Conservation (phyloP, 92 coral and sea anemone genomes). For the Palythoa grandiflora region DNA sequence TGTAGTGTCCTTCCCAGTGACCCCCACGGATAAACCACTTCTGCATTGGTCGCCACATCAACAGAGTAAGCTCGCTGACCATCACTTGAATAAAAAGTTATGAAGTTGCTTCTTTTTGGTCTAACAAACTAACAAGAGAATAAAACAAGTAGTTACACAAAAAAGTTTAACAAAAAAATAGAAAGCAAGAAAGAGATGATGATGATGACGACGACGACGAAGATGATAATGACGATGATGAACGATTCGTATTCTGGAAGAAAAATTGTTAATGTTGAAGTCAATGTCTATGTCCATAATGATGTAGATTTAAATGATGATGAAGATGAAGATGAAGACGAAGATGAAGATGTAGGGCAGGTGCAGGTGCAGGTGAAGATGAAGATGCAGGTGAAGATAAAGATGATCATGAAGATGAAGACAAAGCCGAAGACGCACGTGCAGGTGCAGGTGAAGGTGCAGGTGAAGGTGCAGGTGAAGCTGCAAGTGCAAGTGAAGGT, state of each 20-base stretch:
- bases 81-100: conserved; percentile 57
- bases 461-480: too few species aligned
- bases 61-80: conserved; percentile 67
- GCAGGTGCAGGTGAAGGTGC: too few species aligned
- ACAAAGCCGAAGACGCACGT: too few species aligned
- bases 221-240: neutral
- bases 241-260: too few species aligned
- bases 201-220: neutral
- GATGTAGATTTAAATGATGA: neutral
- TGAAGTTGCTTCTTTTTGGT: conserved; percentile 72
- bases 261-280: too few species aligned
- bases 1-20: conserved; percentile 68
- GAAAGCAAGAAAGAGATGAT: neutral
- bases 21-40: conserved; percentile 76
- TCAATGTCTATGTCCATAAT: too few species aligned
- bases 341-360: too few species aligned
- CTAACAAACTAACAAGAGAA: conserved; percentile 70
- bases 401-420: too few species aligned
- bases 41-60: conserved; percentile 66
- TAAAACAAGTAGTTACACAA: neutral
- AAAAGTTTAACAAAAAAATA: neutral
- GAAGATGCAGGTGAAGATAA: too few species aligned
- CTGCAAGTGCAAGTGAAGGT: too few species aligned
- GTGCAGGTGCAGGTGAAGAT: too few species aligned
- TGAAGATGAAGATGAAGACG: too few species aligned